phyloP scores from a whole-genome alignment of 2,888 invertebrate genomes.

The Vanessa cardui region DNA sequence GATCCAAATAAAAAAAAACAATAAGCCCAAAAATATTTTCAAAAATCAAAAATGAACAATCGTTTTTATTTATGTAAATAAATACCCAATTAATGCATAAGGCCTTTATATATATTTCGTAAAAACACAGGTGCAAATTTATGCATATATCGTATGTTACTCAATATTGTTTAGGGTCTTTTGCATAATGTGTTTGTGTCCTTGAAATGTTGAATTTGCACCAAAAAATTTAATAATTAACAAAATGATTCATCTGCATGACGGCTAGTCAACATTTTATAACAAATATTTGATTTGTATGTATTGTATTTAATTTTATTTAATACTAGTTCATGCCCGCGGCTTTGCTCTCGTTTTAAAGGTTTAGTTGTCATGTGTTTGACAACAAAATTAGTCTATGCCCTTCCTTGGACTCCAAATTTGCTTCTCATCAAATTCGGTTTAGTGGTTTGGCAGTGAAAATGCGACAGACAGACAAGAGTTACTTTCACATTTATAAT shows the following conservation, averaged over 20 bases:
- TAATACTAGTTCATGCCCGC: too few species aligned
- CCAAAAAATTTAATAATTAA: background rate
- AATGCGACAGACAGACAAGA: too few species aligned
- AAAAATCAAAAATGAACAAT: background rate
- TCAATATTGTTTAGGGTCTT: constrained; percentile 11
- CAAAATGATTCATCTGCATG: background rate
- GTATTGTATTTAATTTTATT: too few species aligned
- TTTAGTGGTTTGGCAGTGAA: too few species aligned
- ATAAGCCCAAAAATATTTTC: background rate
- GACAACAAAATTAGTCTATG: too few species aligned
- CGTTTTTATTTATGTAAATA: constrained; percentile 2
- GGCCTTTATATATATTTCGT: constrained; percentile 3
- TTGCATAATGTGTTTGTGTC: background rate
- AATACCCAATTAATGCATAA: background rate
- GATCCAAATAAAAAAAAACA: background rate
- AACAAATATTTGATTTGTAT: too few species aligned
- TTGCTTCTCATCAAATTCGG: too few species aligned
- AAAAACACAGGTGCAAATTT: constrained; percentile 6
- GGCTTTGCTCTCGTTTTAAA: too few species aligned
- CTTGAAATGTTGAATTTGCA: background rate
- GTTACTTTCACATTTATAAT: too few species aligned
- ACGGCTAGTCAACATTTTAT: too few species aligned
- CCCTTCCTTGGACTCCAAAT: too few species aligned
- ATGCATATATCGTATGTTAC: background rate
- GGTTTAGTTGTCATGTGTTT: too few species aligned